phyloP scores from a whole-genome alignment of 37 sponge, comb jelly and placozoan genomes.

The Oscarella lobularis region DNA sequence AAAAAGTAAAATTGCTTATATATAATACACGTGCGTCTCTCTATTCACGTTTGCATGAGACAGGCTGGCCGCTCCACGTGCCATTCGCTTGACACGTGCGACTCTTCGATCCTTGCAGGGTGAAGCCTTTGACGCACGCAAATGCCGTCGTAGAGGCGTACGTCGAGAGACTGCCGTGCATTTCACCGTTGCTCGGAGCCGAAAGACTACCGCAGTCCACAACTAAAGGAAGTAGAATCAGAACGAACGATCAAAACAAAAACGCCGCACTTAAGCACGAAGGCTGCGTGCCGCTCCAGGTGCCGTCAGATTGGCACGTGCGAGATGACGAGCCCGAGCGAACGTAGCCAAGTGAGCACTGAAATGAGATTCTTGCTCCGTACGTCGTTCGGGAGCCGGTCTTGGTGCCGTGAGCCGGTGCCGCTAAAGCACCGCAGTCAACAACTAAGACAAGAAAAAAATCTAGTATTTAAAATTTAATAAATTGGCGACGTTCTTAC shows the following conservation, averaged over 20 bases:
- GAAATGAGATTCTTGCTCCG: background rate
- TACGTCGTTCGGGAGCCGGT: background rate
- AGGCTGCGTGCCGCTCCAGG: background rate
- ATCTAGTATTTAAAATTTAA: background rate
- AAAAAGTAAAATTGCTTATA: background rate
- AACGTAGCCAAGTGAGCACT: background rate
- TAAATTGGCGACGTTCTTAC: background rate
- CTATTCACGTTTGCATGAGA: background rate
- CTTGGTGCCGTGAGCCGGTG: background rate
- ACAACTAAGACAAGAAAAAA: background rate
- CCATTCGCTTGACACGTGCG: background rate
- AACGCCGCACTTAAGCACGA: background rate
- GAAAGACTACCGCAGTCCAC: background rate
- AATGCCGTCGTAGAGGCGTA: no score
- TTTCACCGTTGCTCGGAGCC: background rate
- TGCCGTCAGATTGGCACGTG: background rate
- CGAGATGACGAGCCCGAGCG: background rate
- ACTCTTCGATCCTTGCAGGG: background rate
- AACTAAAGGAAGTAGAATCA: background rate
- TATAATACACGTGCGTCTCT: background rate
- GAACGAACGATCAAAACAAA: background rate
- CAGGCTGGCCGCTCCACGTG: background rate
- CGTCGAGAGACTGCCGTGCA: background rate
- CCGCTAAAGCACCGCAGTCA: background rate
- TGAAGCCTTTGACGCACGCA: background rate